A percentile compares a stretch with the other conserved stretches of the same genome.
Evolutionary conservation across 2,113 vertebrate species (phyloP).

Genomic region (Urocynchramus pylzowi): DNA sequence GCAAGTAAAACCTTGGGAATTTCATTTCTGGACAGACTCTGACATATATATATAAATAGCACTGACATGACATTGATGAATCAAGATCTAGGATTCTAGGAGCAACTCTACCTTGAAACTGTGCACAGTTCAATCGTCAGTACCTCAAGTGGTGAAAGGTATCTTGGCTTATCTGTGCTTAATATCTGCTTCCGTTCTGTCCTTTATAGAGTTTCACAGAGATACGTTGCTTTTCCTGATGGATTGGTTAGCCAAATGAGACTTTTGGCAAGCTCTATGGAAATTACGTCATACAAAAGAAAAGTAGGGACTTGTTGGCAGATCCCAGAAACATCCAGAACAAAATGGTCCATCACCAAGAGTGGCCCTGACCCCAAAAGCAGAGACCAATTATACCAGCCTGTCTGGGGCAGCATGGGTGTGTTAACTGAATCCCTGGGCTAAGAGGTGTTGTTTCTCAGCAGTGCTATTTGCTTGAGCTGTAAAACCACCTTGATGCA

Average conservation of each 20-base stretch:
- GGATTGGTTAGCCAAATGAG: neutral
- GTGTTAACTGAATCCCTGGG: neutral
- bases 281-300: neutral
- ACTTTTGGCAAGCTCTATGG: neutral
- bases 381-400: neutral
- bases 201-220: neutral
- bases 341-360: neutral
- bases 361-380: neutral
- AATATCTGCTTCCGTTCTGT: neutral
- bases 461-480: neutral
- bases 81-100: neutral
- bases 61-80: neutral
- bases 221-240: neutral
- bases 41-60: neutral
- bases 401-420: neutral
- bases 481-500: neutral
- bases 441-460: neutral
- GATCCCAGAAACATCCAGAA: neutral
- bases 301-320: neutral
- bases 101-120: neutral
- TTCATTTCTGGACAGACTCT: neutral
- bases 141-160: neutral
- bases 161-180: neutral
- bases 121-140: neutral
- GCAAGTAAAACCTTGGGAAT: neutral